Base-by-base conservation (phyloP, 1,140 invertebrate genomes). In the Diorhabda carinulata region DNA sequence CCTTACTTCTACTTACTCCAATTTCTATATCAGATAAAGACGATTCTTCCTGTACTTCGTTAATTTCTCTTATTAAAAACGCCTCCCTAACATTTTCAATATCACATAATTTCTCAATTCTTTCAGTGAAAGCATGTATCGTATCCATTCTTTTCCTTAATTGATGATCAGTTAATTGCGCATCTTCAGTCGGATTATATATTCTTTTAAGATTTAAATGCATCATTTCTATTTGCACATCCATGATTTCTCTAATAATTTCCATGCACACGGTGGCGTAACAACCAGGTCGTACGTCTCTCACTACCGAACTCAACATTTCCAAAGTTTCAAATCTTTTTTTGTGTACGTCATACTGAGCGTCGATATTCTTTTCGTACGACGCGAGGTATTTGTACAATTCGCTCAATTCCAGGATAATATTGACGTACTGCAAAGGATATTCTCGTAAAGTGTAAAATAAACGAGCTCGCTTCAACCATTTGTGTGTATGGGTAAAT, bases 341-440 rank as follows among this genome's bases (percentile, higher is more conserved):
- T 78, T 90, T 91, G 74, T 91, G 88, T 79, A 91, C 88, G 70
- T 85, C 87, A 76, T 90, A 91, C 77, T 89, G 86, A 64, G 84
- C 84, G 67, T 90, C 89, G 56, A 88, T 79, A 73, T 88, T 86
- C 8, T 83, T 77, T 79, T 92, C 90, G 81, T 90, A 92, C 74
- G 88, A 88, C 2, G 88, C 85, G 56, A 92, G 78, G 73, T 85
- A 83, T 76, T 89, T 88, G 75, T 87, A 92, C 2, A 91, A 77
- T 70, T 87, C 85, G 68, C 88, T 90, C 45, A 89, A 83, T 79
- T 92, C 90, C 71, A 90, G 83, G 2, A 87, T 84, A 59, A 89
- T 84, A 67, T 90, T 87, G 60, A 91, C 86, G 76, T 90, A 88
- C 73, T 92, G 88, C 57, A 86, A 83, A 6, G 90, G 89, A 77